Base-by-base conservation (phyloP, 2,797 vertebrate genomes). In the Champsocephalus gunnari region DNA sequence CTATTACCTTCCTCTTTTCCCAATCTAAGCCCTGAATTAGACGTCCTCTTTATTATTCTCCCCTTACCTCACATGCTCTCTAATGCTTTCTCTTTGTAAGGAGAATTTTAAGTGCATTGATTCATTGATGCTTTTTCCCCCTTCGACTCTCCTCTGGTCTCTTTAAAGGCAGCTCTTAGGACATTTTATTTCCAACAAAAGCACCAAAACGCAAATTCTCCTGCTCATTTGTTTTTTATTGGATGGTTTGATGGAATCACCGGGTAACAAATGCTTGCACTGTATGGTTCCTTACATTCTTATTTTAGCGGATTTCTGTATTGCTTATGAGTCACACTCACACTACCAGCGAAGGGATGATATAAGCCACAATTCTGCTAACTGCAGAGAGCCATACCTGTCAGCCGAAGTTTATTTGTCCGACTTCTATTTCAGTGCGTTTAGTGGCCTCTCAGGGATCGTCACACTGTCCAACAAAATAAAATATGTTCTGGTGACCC, bases 1-100 rank as follows among this genome's bases (percentile, higher is more conserved):
- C 69, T 73, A 48, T 77, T 75, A 53, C 66, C 70, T 62, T 28
- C 65, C 53, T 73, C 12, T 45, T 10, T 75, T 71, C 49, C 28
- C 55, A 67, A 66, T 83, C 70, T 72, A n/a, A 83, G 64, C 60
- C 55, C 73, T 54, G 81, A 70, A 84, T 91, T 85, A 81, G 79
- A 56, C 61, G 3, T 82, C 74, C 28, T 83, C 51, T 85, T 86
- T 88, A 73, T 81, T 77, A 73, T 81, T 86, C 78, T 67, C 19
- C 60, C 43, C 63, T 74, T 50, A 80, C 77, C 77, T 84, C 70
- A 67, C 75, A 63, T 58, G 44, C 14, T 38, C 62, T 71, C 55
- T 55, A 28, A 53, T 66, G 72, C 61, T 43, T 61, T 77, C 32
- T 58, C 43, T 65, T 54, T 66, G 64, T 69, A 74, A 73, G 60